Evolutionary conservation across 2,888 invertebrate species (phyloP).

Genomic region (Spisula solida): DNA sequence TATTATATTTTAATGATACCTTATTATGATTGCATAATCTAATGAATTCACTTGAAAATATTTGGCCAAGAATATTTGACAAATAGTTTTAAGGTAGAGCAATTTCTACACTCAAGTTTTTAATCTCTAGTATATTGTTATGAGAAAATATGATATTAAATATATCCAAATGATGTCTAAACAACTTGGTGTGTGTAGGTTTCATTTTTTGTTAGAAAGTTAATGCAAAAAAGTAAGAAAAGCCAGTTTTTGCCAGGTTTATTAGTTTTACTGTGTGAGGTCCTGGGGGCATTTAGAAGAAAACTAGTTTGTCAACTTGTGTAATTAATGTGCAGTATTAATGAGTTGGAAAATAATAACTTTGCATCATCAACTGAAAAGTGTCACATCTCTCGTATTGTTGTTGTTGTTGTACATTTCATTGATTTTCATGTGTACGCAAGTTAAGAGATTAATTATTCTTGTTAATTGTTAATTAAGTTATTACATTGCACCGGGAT

Average conservation of each 20-base stretch:
- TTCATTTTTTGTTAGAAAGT: not conserved
- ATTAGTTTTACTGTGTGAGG: not conserved
- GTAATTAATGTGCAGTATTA: constrained; percentile 4
- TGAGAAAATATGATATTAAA: no score
- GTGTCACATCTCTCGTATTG: not conserved
- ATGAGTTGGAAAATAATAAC: not conserved
- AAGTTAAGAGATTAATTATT: not conserved
- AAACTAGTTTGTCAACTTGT: not conserved
- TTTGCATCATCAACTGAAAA: not conserved
- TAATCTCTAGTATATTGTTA: no score
- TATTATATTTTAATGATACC: no score
- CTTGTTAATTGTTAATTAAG: constrained; percentile 9
- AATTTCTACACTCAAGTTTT: no score
- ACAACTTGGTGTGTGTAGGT: not conserved
- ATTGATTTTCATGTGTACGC: constrained; percentile 6
- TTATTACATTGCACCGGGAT: constrained; percentile 8
- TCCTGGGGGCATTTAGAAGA: not conserved
- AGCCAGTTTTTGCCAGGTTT: not conserved
- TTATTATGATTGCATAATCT: no score
- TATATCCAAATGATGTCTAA: no score
- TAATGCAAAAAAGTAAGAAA: not conserved
- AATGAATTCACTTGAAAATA: no score
- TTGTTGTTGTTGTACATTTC: not conserved
- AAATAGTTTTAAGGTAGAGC: no score
- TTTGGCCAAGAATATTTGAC: no score